Base-by-base conservation (phyloP, 2,888 invertebrate genomes). In the Chaitophorus viminalis region DNA sequence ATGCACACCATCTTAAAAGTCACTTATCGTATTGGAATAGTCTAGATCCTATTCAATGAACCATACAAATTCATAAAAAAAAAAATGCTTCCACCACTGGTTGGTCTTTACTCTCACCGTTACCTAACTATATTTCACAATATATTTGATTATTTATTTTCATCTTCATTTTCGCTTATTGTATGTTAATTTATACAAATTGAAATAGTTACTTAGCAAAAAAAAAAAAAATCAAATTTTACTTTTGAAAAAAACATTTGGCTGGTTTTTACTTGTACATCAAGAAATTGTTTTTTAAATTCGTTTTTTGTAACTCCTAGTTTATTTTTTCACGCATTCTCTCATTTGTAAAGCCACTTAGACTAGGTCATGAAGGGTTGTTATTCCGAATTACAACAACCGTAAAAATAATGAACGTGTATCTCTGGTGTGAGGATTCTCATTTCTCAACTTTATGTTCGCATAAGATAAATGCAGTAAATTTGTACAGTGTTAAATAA, bases 391-490 rank as follows among this genome's bases (percentile, higher is more conserved):
- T 84, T 75, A 39, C 65, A 8, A 8, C 21, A 46, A 39, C 39
- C 29, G 25, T 65, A 75, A 65, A 76, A 84, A 84, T 84, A 84
- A 75, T 46, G 65, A 76, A 84, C 75, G 29, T 65, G 39, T 65
- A 70, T 70, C 18, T 54, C 54, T 39, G 25, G 8, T 29, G 17
- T 39, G 83, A 84, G 39, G 65, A n/a, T n/a, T n/a, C n/a, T n/a
- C n/a, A n/a, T n/a, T 84, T 75, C 39, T 25, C 14, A 25, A 65
- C 46, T 72, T 70, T 70, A 82, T 31, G 52, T 70, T 29, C 5
- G 29, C 46, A 29, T 60, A 36, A 17, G 14, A 52, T 72, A 75
- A 60, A 39, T 29, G 39, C 25, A 29, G 8, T n/a, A 33, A 82
- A 65, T 75, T 54, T 31, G n/a, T 75, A 25, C 18, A 0, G 21